A percentile compares a stretch with the other conserved stretches of the same genome.
phyloP scores from a whole-genome alignment of 2,888 invertebrate genomes.

The Dioctria rufipes region DNA sequence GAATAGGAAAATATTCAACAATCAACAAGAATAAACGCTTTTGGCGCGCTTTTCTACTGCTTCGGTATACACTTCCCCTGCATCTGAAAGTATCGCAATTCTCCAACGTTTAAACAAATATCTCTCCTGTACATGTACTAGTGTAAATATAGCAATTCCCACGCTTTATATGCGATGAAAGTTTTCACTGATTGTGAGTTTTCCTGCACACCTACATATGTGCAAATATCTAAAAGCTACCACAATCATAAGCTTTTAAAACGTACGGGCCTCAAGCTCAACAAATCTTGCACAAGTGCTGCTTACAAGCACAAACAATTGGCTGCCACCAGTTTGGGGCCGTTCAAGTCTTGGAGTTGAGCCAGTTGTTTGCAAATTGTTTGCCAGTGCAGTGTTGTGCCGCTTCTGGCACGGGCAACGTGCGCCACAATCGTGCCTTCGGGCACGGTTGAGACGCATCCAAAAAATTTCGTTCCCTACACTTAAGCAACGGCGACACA shows the following conservation, averaged over 20 bases:
- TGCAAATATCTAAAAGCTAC: constrained; percentile 32
- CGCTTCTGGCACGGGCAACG: constrained; percentile 65
- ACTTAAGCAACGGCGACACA: constrained; percentile 61
- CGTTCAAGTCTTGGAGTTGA: constrained; percentile 66
- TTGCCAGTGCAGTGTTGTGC: constrained; percentile 65
- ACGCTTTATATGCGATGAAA: neutral
- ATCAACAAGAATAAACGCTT: neutral
- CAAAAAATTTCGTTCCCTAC: constrained; percentile 63
- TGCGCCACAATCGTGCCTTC: constrained; percentile 65
- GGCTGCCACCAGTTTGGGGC: constrained; percentile 60
- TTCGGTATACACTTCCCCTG: neutral
- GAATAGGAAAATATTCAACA: too few species aligned
- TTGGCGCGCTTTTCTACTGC: constrained; percentile 44
- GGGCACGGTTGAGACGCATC: constrained; percentile 66
- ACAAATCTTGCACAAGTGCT: constrained; percentile 33
- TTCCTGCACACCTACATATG: constrained; percentile 37
- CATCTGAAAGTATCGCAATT: neutral
- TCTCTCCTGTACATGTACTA: neutral
- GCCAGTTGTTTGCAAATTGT: constrained; percentile 68
- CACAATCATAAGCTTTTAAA: constrained; percentile 51
- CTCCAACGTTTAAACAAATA: too few species aligned
- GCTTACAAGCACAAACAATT: constrained; percentile 54
- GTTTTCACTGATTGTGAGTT: neutral
- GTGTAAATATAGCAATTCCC: neutral
- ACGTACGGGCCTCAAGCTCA: constrained; percentile 59